Base-by-base conservation (phyloP, 2,888 invertebrate genomes). In the Eueremaeus valkanovi region DNA sequence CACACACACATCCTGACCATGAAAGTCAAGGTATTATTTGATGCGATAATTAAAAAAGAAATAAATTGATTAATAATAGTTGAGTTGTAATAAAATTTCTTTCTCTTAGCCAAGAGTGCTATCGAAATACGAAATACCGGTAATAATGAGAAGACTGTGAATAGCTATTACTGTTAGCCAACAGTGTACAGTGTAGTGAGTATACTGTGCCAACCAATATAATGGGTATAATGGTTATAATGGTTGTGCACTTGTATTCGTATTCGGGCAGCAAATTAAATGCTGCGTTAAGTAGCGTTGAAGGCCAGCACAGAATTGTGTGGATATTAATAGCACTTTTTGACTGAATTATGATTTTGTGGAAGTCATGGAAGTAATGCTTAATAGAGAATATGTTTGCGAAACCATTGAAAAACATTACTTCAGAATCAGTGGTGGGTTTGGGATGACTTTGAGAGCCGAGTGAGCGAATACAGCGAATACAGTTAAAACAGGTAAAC, bases 391-490 rank as follows among this genome's bases (percentile, higher is more conserved):
- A 51, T 21, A 51, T 51, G 51, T 51, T 51, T 51, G 51, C 51
- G 51, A 51, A 51, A 51, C 51, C 51, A 51, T 51, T 51, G 51
- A 45, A 45, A 45, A 9, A 45, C 16, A n/a, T n/a, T 45, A 45
- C 8, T 45, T 16, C 45, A 45, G 16, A 51, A 51, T 51, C 51
- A 51, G 51, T 51, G 51, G 51, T 51, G 51, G 51, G 51, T 51
- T 51, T 51, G 51, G 51, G 51, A 51, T 51, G 51, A 51, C 51
- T 51, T 51, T 51, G 51, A n/a, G n/a, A 51, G 51, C n/a, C 51
- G 51, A 51, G 3, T n/a, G n/a, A n/a, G n/a, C n/a, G n/a, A n/a
- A n/a, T n/a, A n/a, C n/a, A n/a, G n/a, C n/a, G n/a, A n/a, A n/a
- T n/a, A n/a, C n/a, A n/a, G n/a, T n/a, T n/a, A n/a, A n/a, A n/a